Percentiles rank a stretch among this genome's conserved stretches.
Conservation (phyloP, 2,888 invertebrate species). For the Eupelmus urozonus region DNA sequence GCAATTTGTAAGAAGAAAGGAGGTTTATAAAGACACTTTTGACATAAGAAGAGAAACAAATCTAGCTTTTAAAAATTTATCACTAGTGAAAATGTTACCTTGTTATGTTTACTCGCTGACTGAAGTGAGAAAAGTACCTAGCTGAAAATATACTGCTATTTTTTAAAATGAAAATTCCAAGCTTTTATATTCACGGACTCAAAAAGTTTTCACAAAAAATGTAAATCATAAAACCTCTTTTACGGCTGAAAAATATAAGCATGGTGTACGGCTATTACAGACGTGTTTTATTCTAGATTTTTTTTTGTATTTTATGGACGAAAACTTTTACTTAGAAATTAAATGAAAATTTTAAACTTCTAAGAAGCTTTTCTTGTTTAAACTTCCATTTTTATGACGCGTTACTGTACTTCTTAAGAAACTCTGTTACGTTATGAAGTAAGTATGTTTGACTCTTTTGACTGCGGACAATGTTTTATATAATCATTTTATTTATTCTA, state of each 20-base stretch:
- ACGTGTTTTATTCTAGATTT: no score
- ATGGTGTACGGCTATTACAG: no score
- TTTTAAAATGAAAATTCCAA: no score
- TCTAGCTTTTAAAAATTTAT: no score
- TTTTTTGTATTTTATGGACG: background rate
- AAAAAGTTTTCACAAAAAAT: slow-evolving; percentile 11
- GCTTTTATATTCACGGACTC: slow-evolving; percentile 9
- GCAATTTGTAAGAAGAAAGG: no score
- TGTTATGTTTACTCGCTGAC: no score
- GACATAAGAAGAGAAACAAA: no score
- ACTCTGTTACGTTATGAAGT: background rate
- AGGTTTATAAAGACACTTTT: no score
- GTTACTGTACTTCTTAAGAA: background rate
- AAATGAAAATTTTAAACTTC: slow-evolving; percentile 15
- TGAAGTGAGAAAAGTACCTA: no score
- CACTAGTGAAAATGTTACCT: no score
- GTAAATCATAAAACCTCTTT: background rate
- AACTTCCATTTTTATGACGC: background rate
- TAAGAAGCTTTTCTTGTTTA: slow-evolving; percentile 5
- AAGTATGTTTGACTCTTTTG: background rate
- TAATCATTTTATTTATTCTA: background rate
- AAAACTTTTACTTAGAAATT: background rate
- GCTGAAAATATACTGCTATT: no score
- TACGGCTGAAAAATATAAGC: background rate
- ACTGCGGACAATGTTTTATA: background rate